phyloP scores from a whole-genome alignment of 2,888 invertebrate species.

The Tenthredo livida region DNA sequence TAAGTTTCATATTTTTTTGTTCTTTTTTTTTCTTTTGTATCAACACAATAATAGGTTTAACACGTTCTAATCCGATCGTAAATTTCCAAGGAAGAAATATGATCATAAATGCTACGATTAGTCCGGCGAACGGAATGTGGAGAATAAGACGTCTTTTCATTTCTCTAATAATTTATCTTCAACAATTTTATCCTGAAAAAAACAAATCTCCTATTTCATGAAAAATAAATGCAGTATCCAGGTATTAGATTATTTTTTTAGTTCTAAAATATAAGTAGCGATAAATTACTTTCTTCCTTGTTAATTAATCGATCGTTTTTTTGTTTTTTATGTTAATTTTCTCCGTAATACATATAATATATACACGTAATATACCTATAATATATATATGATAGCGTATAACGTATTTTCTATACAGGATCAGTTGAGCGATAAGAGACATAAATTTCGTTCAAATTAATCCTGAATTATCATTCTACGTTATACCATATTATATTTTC shows the following conservation, averaged over 20 bases:
- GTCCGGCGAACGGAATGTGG: neutral
- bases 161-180: neutral
- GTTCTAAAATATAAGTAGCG: neutral
- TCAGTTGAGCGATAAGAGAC: neutral
- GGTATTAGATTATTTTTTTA: neutral
- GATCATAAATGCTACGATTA: neutral
- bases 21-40: neutral
- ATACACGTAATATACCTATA: neutral
- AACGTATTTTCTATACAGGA: slow-evolving; percentile 7
- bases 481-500: slow-evolving; percentile 22
- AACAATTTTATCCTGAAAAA: neutral
- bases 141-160: neutral
- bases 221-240: neutral
- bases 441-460: neutral
- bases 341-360: slow-evolving; percentile 8
- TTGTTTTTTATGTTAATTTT: neutral
- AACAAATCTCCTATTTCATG: neutral
- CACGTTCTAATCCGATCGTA: neutral
- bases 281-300: neutral
- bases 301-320: neutral
- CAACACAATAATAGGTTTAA: neutral
- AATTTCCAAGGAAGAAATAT: neutral
- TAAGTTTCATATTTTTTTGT: neutral
- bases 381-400: neutral
- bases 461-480: neutral